phyloP scores from a whole-genome alignment of 2,113 vertebrate genomes.

The Apteryx mantelli region DNA sequence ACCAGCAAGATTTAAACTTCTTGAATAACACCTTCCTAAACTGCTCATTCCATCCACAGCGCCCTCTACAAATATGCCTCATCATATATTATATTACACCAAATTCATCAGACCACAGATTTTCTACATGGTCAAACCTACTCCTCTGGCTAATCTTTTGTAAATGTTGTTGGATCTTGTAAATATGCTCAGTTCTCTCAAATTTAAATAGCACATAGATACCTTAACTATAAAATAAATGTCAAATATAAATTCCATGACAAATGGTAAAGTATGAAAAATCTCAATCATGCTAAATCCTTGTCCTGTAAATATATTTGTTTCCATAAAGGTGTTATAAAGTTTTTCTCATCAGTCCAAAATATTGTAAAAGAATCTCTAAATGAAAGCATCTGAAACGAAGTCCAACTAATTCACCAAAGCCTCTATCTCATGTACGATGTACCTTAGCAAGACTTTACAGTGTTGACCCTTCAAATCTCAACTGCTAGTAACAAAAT shows the following conservation, averaged over 20 bases:
- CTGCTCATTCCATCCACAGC: neutral
- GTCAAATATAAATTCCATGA: neutral
- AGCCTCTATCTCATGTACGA: neutral
- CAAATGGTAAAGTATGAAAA: neutral
- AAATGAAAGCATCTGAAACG: neutral
- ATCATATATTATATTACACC: rapidly evolving
- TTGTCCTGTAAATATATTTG: neutral
- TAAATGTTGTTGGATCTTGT: neutral
- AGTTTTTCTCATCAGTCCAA: neutral
- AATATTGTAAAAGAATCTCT: neutral
- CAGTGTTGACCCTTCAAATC: neutral
- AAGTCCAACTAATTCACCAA: neutral
- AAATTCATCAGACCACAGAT: neutral
- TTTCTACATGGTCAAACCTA: neutral
- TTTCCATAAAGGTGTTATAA: neutral
- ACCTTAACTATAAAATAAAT: neutral
- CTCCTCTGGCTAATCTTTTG: neutral
- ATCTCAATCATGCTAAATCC: neutral
- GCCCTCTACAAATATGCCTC: neutral
- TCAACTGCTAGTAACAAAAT: neutral
- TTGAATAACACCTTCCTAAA: neutral
- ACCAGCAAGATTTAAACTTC: neutral
- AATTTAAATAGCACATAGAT: neutral
- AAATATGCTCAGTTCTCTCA: neutral
- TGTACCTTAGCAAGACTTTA: slow-evolving; percentile 2